Evolutionary conservation across 1,140 invertebrate genomes (phyloP), one percentile per base, ranked within the genome.

Genomic region (Solen grandis): DNA sequence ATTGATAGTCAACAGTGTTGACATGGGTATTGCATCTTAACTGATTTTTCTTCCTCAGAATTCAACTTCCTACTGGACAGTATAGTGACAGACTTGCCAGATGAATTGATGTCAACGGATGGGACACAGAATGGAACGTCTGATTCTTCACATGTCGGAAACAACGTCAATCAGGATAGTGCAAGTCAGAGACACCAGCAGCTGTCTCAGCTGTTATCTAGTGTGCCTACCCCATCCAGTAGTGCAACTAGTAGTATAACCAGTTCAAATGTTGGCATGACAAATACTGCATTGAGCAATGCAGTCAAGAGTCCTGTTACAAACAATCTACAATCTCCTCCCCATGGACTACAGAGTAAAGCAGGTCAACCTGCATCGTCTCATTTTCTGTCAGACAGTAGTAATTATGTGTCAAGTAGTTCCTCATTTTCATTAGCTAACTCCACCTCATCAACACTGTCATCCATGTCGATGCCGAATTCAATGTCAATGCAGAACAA

Each of bases 41-140:
- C n/a, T n/a, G 8, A 46, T 46, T n/a, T 55, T 62, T 78, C 57
- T 81, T 2, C 85, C 84, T 80, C 83, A 89, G 88, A 89, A 31
- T 84, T 86, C 31, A 85, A 66, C 60, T 82, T 86, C 41, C 68
- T 87, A 60, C 63, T 83, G 55, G 82, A 84, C 62, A 46, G 41
- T 46, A 86, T 88, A 60, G 84, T 83, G 29, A 81, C 97, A 93
- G 96, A 97, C 92, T 94, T 98, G 79, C 97, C 97, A 41, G 97
- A 98, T 94, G 97, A 98, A 92, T 93, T 98, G 66, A 96, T 97
- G 82, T 82, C 78, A 29, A 80, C 87, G 57, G 83, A 81, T 82
- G 87, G 85, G 38, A 68, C 83, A 25, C 85, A 89, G 70, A 92
- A 90, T 86, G 88, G 89, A 55, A 84, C 82, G 41, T 46, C 41